Evolutionary conservation across 2,888 invertebrate species (phyloP).

Genomic region (Eucera pruinosa): DNA sequence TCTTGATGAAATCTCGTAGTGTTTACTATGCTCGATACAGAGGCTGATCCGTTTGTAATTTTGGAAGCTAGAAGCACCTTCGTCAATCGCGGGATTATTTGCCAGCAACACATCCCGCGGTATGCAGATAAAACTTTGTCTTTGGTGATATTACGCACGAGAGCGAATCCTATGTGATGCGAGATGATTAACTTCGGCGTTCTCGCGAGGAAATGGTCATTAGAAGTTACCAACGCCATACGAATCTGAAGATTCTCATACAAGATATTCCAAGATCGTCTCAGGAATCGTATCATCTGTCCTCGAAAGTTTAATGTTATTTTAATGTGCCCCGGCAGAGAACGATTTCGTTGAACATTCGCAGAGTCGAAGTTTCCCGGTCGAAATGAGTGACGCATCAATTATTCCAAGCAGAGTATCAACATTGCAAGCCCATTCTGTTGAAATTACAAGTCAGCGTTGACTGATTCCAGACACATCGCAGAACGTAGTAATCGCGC

Average conservation of each 20-base stretch:
- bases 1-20: neutral
- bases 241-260: too few species aligned
- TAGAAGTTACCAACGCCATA: too few species aligned
- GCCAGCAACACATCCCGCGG: neutral
- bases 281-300: neutral
- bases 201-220: neutral
- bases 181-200: neutral
- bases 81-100: neutral
- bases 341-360: neutral
- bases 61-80: neutral
- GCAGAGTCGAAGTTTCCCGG: neutral
- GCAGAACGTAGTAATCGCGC: neutral
- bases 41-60: constrained; percentile 2
- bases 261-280: neutral
- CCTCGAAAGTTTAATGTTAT: neutral
- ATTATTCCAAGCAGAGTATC: neutral
- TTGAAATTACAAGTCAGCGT: neutral
- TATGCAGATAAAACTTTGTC: neutral
- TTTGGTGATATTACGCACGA: neutral
- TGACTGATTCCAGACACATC: neutral
- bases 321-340: neutral
- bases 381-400: neutral
- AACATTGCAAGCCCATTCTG: too few species aligned
- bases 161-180: too few species aligned
- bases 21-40: constrained; percentile 3